Evolutionary conservation across 2,888 invertebrate species (phyloP), one percentile per base, ranked within the genome.

Genomic region (Oligia strigilis): DNA sequence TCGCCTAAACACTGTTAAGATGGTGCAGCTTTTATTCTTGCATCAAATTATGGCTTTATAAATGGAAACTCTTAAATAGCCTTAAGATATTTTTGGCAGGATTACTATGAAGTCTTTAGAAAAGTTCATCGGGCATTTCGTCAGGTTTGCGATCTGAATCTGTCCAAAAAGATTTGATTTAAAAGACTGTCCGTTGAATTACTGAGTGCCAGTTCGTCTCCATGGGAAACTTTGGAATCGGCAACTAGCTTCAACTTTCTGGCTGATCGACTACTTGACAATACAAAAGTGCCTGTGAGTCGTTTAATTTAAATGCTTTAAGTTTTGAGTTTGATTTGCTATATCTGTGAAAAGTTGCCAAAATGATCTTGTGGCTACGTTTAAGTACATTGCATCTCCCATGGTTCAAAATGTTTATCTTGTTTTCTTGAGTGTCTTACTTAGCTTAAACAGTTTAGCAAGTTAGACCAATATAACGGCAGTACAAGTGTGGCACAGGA

Each of bases 381-480:
- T 14, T 23, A 23, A 23, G 23, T 58, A 11, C 1, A 23, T 13
- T 13, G 1, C 5, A 60, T 29, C n/a, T 46, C 11, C 14, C 52
- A 29, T 14, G 4, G 29, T 29, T 17, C 17, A 8, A 58, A 75
- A n/a, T 17, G 58, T 9, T 17, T 23, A 40, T 11, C 14, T 13
- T 9, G 14, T 40, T 19, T 52, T 5, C 36, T 9, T 17, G 0
- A 11, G 4, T 43, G 14, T 66, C 14, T 60, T 13, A 69, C 49
- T 60, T 60, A 49, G 8, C 14, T 23, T 17, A 58, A 55, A 49
- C 14, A 14, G 13, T 60, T 66, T n/a, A 64, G 46, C n/a, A 29
- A 52, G 70, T 40, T n/a, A 64, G 29, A 17, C 8, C 55, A 72
- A 55, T 49, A 58, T 85, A 85, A 83, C 81, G 72, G 85, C 36